Base-by-base conservation (phyloP, 2,113 vertebrate genomes). In the Propithecus coquereli region DNA sequence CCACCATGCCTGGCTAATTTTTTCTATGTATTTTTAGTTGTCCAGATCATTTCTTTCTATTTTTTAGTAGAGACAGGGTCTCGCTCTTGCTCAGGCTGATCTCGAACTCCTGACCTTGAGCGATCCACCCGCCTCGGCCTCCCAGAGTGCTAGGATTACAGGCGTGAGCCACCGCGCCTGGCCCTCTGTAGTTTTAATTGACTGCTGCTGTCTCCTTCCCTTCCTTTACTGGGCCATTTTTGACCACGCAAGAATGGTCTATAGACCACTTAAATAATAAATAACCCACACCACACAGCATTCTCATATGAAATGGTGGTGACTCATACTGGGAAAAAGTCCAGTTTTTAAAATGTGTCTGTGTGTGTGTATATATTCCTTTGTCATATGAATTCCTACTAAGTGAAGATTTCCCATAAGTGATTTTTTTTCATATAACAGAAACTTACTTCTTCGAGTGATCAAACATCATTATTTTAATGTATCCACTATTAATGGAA, bases 211-310 rank as follows among this genome's bases (percentile, higher is more conserved):
- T 85, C 94, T 92, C 79, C 50, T 94, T 81, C 65, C 34, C 37
- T 94, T 95, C 93, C 89, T 85, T 94, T 94, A 74, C 73, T 83
- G 87, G 50, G 61, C 89, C 89, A 94, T 94, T 97, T 91, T 65
- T 68, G 74, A 97, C 32, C 76, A 92, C 2, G 3, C 85, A 95
- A 94, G 65, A 81, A 91, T 82, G 57, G 57, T 88, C 94, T 94
- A 25, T 50, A 88, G 61, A 94, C 45, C 59, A 85, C 13, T 3
- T 97, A 94, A 95, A 93, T 96, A 94, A 96, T 91, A 97, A 88
- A 94, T 81, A 93, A 66, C 82, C 27, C 43, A 94, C 6, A 70
- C 22, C 73, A 93, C 79, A 82, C 30, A 59, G 40, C 77, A 77
- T 87, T 82, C 65, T 81, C 40, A 45, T 71, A 91, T 34, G 54